Evolutionary conservation across 1,140 invertebrate species (phyloP).

Genomic region (Drosophila seguyi): DNA sequence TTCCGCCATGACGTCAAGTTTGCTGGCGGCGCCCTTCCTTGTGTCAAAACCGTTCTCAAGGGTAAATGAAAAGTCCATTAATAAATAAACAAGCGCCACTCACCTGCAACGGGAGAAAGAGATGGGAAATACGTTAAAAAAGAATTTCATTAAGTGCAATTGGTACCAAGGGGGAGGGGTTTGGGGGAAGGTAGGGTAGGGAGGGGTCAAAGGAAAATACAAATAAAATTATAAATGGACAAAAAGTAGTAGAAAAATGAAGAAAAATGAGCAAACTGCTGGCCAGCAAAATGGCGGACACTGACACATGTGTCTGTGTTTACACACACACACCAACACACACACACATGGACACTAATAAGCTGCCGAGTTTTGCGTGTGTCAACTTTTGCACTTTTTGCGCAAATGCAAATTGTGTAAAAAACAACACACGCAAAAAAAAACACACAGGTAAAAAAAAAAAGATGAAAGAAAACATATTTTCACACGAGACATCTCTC

Average conservation of each 20-base stretch:
- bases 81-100: constrained; percentile 77
- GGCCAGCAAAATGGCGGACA: constrained; percentile 75
- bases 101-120: constrained; percentile 64
- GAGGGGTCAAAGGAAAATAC: constrained; percentile 36
- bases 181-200: neutral
- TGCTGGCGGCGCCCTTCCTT: constrained; percentile 36
- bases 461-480: constrained; percentile 66
- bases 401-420: constrained; percentile 80
- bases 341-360: constrained; percentile 43
- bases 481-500: constrained; percentile 62
- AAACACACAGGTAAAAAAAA: constrained; percentile 3
- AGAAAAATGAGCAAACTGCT: constrained; percentile 40
- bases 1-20: constrained; percentile 52
- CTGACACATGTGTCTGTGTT: constrained; percentile 5
- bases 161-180: neutral
- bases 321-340: constrained; percentile 19
- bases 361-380: constrained; percentile 65
- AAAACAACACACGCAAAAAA: constrained; percentile 13
- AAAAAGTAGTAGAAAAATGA: too few species aligned
- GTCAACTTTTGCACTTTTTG: constrained; percentile 81
- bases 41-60: constrained; percentile 45
- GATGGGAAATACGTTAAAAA: constrained; percentile 48
- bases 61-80: constrained; percentile 76
- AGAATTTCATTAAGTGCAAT: constrained; percentile 79
- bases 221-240: constrained; percentile 48